These are phyloP conservation scores for Apodemus agrarius DNA, from an alignment of 2,797 vertebrate genomes.

Conservation along the genomic window DNA sequence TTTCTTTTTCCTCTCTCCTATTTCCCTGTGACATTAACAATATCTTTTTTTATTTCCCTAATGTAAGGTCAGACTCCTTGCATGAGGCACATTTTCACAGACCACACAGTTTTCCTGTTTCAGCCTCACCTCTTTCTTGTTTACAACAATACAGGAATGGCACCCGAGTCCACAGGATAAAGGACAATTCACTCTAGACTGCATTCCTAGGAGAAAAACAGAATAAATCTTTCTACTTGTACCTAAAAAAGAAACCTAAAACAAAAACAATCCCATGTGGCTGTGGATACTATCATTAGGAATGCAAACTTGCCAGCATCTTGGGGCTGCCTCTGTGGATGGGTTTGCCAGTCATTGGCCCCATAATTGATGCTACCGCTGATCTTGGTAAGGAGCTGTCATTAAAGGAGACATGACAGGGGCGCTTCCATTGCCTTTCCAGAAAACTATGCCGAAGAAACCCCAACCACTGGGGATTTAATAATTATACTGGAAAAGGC, in stretches of 20 bases:
- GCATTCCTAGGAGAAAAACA: background rate
- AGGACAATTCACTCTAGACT: background rate
- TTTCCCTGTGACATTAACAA: background rate
- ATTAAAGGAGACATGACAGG: background rate
- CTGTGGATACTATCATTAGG: background rate
- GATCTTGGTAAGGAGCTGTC: constrained; percentile 28
- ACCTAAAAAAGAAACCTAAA: background rate
- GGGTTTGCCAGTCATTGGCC: background rate
- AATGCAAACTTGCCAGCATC: constrained; percentile 53
- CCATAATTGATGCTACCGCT: constrained; percentile 6
- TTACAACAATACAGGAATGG: background rate
- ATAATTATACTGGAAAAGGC: constrained; percentile 21
- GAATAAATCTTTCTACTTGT: background rate
- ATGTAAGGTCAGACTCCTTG: constrained; percentile 4
- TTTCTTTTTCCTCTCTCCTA: background rate
- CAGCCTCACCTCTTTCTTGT: background rate
- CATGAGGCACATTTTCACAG: background rate
- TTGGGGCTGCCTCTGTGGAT: background rate
- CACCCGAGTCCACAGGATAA: background rate
- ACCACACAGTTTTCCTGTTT: background rate
- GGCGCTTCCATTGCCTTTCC: constrained; percentile 52
- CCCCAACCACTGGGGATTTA: background rate
- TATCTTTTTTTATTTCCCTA: background rate
- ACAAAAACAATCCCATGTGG: background rate
- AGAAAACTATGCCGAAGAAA: constrained; percentile 69